Evolutionary conservation across 2,113 vertebrate species (phyloP).

Genomic region (Xiphias gladius): DNA sequence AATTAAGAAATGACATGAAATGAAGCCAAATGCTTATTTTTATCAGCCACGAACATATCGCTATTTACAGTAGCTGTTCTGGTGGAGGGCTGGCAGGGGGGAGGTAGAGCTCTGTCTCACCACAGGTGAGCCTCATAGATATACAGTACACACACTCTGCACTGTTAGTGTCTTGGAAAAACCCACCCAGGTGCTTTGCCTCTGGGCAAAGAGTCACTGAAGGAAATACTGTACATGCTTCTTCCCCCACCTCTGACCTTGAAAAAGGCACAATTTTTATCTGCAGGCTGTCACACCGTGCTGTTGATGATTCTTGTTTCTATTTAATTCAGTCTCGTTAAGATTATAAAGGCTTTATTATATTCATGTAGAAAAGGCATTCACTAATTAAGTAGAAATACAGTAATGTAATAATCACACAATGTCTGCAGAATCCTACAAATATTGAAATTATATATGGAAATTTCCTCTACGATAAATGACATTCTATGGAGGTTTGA

Average conservation of each 20-base stretch:
- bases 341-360: neutral
- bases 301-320: neutral
- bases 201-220: neutral
- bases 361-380: neutral
- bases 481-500: neutral
- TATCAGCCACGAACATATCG: constrained; percentile 21
- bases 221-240: neutral
- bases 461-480: neutral
- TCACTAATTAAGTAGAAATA: neutral
- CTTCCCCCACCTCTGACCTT: neutral
- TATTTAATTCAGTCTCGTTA: neutral
- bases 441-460: too few species aligned
- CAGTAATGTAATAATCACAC: too few species aligned
- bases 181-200: constrained; percentile 19
- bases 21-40: constrained; percentile 20
- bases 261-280: neutral
- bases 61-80: constrained; percentile 35
- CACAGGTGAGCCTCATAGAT: constrained; percentile 24
- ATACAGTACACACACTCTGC: constrained; percentile 15
- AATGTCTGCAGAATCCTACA: too few species aligned
- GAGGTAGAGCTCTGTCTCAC: constrained; percentile 14
- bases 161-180: constrained; percentile 23
- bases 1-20: neutral
- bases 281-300: neutral
- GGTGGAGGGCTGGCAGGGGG: constrained; percentile 15